phyloP scores from a whole-genome alignment of 1,140 invertebrate genomes.

The Drusus annulatus region DNA sequence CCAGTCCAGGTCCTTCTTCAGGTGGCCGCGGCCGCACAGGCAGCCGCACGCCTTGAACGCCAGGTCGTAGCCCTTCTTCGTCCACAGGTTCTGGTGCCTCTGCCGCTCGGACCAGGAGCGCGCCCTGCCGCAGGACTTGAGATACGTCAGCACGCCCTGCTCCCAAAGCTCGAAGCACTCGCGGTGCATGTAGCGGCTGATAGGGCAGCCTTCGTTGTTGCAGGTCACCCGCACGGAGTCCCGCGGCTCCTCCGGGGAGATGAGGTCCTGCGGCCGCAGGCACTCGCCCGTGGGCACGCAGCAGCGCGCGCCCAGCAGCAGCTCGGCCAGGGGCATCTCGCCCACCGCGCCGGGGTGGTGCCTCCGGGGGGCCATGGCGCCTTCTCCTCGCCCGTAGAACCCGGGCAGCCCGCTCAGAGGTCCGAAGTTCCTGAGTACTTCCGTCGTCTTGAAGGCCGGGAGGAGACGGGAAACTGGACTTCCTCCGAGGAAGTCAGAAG shows the following conservation, averaged over 20 bases:
- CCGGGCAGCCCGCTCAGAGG: slow-evolving; percentile 32
- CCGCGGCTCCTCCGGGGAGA: slow-evolving; percentile 80
- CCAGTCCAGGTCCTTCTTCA: slow-evolving; percentile 96
- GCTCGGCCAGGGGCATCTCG: slow-evolving; percentile 62
- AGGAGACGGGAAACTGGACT: slow-evolving; percentile 2
- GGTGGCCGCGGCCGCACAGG: slow-evolving; percentile 89
- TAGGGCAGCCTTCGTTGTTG: slow-evolving; percentile 93
- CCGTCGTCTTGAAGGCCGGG: slow-evolving; percentile 28
- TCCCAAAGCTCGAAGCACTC: slow-evolving; percentile 97
- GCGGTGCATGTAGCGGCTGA: slow-evolving; percentile 94
- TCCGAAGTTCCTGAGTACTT: slow-evolving; percentile 10
- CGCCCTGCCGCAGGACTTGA: slow-evolving; percentile 91
- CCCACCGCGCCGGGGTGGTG: slow-evolving; percentile 65
- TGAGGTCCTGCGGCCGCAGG: slow-evolving; percentile 73
- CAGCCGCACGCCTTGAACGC: slow-evolving; percentile 92
- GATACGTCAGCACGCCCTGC: slow-evolving; percentile 86
- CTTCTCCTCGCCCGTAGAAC: slow-evolving; percentile 25
- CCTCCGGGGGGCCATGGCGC: slow-evolving; percentile 69
- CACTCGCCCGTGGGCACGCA: slow-evolving; percentile 88
- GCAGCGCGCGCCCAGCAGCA: slow-evolving; percentile 70
- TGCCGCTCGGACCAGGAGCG: slow-evolving; percentile 95
- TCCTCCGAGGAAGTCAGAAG: neutral
- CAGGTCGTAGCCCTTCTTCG: slow-evolving; percentile 96
- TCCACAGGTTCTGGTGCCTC: slow-evolving; percentile 95
- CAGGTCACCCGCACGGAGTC: slow-evolving; percentile 92